A percentile compares a stretch with the other conserved stretches of the same genome.
These are phyloP conservation scores for Cataglyphis livida DNA, from an alignment of 2,888 invertebrate species.

Conservation along the genomic window DNA sequence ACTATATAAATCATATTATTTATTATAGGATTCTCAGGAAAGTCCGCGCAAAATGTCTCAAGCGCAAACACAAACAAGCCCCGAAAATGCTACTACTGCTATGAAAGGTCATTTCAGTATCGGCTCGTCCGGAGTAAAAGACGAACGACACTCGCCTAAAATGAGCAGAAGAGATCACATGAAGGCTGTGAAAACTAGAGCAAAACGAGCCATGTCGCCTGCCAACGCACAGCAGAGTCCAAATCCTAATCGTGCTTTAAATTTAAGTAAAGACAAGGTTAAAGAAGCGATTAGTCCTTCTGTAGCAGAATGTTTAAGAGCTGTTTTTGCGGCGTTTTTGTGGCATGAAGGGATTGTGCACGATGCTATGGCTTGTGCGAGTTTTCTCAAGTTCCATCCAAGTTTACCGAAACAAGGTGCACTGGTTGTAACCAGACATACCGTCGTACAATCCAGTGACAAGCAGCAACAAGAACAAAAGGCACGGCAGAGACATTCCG, in stretches of 20 bases:
- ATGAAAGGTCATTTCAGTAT: slow-evolving; percentile 88
- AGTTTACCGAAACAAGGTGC: slow-evolving; percentile 93
- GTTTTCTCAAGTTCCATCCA: slow-evolving; percentile 97
- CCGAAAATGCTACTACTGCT: slow-evolving; percentile 84
- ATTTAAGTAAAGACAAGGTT: slow-evolving; percentile 87
- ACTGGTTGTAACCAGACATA: slow-evolving; percentile 90
- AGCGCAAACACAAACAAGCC: slow-evolving; percentile 87
- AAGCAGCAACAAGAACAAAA: slow-evolving; percentile 87
- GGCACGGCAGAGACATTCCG: slow-evolving; percentile 93
- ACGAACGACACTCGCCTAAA: slow-evolving; percentile 88
- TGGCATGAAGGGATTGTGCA: slow-evolving; percentile 99
- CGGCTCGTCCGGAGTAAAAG: slow-evolving; percentile 87
- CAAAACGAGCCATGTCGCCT: slow-evolving; percentile 85
- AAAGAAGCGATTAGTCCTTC: slow-evolving; percentile 96
- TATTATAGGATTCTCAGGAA: slow-evolving; percentile 82
- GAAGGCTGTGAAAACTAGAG: slow-evolving; percentile 83
- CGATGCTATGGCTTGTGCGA: slow-evolving; percentile 99
- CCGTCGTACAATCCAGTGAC: slow-evolving; percentile 84
- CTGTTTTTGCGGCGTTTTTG: slow-evolving; percentile 97
- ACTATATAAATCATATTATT: background rate
- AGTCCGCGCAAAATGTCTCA: slow-evolving; percentile 85
- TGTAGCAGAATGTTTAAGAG: slow-evolving; percentile 96
- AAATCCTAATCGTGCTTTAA: slow-evolving; percentile 80
- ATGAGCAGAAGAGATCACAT: slow-evolving; percentile 87
- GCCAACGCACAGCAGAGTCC: slow-evolving; percentile 85